Percentiles rank a stretch among this genome's conserved stretches.
Conservation (phyloP, 2,888 invertebrate species). For the Crioceris asparagi region DNA sequence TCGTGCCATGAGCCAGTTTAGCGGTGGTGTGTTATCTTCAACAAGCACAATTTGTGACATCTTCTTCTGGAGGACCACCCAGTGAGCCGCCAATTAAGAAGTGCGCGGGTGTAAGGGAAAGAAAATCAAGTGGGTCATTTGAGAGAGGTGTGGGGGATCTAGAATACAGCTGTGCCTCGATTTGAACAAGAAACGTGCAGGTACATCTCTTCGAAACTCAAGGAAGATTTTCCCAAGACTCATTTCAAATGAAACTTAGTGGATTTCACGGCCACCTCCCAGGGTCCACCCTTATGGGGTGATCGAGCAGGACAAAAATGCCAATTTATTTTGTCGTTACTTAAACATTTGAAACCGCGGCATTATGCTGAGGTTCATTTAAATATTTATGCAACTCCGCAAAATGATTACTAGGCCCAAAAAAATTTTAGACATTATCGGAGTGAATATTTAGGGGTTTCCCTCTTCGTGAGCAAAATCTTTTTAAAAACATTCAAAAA, state of each 20-base stretch:
- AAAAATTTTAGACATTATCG: slow-evolving; percentile 4
- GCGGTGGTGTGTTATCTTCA: no score
- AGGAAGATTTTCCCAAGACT: slow-evolving; percentile 1
- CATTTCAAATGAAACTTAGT: slow-evolving; percentile 5
- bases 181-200: slow-evolving; percentile 6
- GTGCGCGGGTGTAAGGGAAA: slow-evolving; percentile 3
- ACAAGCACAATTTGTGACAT: no score
- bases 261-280: slow-evolving; percentile 5
- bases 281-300: slow-evolving; percentile 4
- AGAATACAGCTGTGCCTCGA: slow-evolving; percentile 2
- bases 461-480: slow-evolving; percentile 3
- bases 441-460: slow-evolving; percentile 1
- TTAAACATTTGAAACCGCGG: slow-evolving; percentile 1
- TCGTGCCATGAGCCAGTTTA: no score
- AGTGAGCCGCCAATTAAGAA: slow-evolving; percentile 6
- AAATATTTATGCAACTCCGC: neutral
- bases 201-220: slow-evolving; percentile 4
- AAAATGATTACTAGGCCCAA: slow-evolving; percentile 2
- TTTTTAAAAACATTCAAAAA: slow-evolving; percentile 2
- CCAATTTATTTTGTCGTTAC: neutral
- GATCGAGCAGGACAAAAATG: no score
- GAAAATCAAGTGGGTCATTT: neutral
- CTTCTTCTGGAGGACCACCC: neutral
- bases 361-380: neutral
- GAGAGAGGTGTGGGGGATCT: slow-evolving; percentile 1